Evolutionary conservation across 2,113 vertebrate genomes (phyloP), one percentile per base, ranked within the genome.

Genomic region (Riparia riparia): DNA sequence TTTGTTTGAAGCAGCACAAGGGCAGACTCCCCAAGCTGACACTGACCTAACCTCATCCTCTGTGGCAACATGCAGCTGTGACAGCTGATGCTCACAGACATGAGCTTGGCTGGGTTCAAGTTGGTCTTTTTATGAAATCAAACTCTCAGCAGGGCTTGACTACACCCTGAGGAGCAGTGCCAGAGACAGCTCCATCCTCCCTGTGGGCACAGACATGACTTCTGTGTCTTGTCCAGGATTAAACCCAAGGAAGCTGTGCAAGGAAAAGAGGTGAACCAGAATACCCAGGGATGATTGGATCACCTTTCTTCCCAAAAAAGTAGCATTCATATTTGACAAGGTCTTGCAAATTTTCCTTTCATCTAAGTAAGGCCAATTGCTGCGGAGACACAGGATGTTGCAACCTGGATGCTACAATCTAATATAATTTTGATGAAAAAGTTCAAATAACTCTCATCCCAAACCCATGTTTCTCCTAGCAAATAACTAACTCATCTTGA

Each of bases 151-250:
- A 63, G 44, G 44, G 16, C 16, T 73, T 39, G 50, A 32, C n/a
- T 17, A 14, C 72, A 42, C 70, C 50, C 54, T 4, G 6, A 54
- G 81, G 42, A 89, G 56, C 37, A 34, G 34, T 20, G 42, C 54
- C 89, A 74, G 58, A 61, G 42, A 29, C 64, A 47, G 50, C 32
- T 73, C 39, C 60, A 57, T 70, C 39, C 54, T 29, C 69, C 22
- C 19, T 0, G 0, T 42, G 37, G 68, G 25, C 41, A 69, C 1
- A 4, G 53, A 54, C 28, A 13, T 7, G 14, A 1, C 6, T 12
- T 24, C 22, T 8, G 16, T 50, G 29, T 63, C 50, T 60, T 51
- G 47, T 56, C 51, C 39, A 44, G 32, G 24, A 56, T 37, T 68
- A 54, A 16, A 71, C 3, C 4, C 13, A 34, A 34, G 44, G 17